Conservation (phyloP, 2,888 invertebrate species). For the Aromia moschata region DNA sequence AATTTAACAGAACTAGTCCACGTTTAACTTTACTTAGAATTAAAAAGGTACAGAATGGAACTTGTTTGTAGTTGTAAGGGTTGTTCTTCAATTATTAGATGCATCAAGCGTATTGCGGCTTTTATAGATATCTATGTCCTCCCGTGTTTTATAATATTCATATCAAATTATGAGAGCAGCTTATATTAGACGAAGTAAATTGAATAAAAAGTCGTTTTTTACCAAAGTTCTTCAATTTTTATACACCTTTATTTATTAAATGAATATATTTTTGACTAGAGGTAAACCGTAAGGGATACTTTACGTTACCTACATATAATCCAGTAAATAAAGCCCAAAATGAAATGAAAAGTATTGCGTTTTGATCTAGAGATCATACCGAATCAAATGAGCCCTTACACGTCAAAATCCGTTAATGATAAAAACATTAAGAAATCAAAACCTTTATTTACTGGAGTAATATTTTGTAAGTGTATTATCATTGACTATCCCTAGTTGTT, state of each 20-base stretch:
- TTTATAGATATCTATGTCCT: conserved; percentile 52
- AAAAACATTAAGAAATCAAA: no score
- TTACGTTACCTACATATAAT: no score
- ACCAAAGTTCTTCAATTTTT: conserved; percentile 50
- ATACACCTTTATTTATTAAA: conserved; percentile 49
- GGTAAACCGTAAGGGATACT: conserved; percentile 16
- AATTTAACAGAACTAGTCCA: conserved; percentile 43
- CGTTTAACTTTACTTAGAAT: conserved; percentile 19
- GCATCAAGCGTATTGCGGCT: conserved; percentile 48
- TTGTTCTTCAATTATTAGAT: conserved; percentile 30
- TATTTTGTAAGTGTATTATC: conserved; percentile 34
- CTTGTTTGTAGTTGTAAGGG: conserved; percentile 28
- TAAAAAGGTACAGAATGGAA: conserved; percentile 17
- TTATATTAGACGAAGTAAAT: conserved; percentile 27
- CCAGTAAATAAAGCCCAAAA: no score
- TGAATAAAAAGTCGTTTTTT: conserved; percentile 39
- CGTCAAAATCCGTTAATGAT: no score
- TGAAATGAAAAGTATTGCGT: no score
- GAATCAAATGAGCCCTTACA: no score
- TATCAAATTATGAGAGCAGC: conserved; percentile 35
- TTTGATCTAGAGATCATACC: no score
- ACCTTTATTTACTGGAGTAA: no score
- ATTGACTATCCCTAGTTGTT: conserved; percentile 37
- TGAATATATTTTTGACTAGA: conserved; percentile 43
- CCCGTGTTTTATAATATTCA: conserved; percentile 43